phyloP scores from a whole-genome alignment of 2,888 invertebrate species.

The Trachelus tabidus region DNA sequence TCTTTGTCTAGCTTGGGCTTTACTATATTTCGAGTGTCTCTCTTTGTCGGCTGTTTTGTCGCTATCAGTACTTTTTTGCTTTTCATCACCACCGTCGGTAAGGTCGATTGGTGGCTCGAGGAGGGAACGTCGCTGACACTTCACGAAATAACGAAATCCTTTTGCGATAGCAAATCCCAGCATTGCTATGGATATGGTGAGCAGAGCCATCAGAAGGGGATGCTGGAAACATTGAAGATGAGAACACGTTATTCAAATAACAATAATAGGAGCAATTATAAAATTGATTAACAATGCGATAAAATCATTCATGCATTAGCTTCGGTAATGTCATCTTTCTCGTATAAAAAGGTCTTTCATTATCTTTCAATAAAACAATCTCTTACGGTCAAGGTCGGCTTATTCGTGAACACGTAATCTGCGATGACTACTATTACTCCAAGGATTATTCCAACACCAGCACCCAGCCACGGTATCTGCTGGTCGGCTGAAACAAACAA shows the following conservation, averaged over 20 bases:
- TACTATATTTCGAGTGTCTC: slow-evolving; percentile 71
- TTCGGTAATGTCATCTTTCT: background rate
- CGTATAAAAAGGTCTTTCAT: background rate
- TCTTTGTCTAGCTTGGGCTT: slow-evolving; percentile 80
- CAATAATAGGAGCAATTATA: background rate
- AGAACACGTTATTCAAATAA: background rate
- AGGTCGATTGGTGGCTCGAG: slow-evolving; percentile 70
- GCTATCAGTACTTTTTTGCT: slow-evolving; percentile 36
- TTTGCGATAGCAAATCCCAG: slow-evolving; percentile 77
- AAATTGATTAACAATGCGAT: too few relatives aligned
- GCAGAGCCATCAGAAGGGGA: slow-evolving; percentile 78
- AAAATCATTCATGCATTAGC: background rate
- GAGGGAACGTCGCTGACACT: slow-evolving; percentile 68
- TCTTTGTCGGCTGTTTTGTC: slow-evolving; percentile 51
- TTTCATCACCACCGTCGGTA: slow-evolving; percentile 53
- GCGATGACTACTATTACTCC: slow-evolving; percentile 78
- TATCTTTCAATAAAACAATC: slow-evolving; percentile 11
- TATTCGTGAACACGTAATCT: slow-evolving; percentile 75
- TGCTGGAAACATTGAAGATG: slow-evolving; percentile 68
- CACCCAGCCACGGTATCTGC: slow-evolving; percentile 80
- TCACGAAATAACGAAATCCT: slow-evolving; percentile 69
- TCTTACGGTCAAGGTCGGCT: slow-evolving; percentile 75
- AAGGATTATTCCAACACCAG: slow-evolving; percentile 77
- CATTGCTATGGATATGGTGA: slow-evolving; percentile 76
- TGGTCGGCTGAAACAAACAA: slow-evolving; percentile 71